Base-by-base conservation (phyloP, 2,113 vertebrate species). In the Chunga burmeisteri region DNA sequence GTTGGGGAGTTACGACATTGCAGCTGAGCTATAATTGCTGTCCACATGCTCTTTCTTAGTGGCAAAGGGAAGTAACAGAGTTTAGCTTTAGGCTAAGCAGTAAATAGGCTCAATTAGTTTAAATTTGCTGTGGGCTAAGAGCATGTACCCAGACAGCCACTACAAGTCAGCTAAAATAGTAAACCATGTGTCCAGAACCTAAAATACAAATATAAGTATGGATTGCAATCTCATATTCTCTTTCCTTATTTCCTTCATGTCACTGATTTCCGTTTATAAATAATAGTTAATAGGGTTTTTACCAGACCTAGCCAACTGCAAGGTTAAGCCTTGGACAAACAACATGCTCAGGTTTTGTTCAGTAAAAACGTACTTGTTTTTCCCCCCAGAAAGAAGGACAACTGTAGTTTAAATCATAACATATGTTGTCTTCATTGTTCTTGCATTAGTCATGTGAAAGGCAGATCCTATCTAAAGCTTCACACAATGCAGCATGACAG, bases 371-470 rank as follows among this genome's bases (percentile, higher is more conserved):
- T 66, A 47, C 32, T 81, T 58, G 32, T 16, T 86, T 66, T 81
- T 61, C 44, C 36, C n/a, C 23, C 34, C 4, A 58, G 59, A 84
- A 95, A 75, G 85, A 63, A 86, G 21, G 53, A 93, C 73, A 95
- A 94, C 71, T 94, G 42, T 59, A 56, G 66, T 91, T 97, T 95
- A 96, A 95, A 80, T 74, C 83, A 82, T 87, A 97, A 80, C 94
- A 93, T 94, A 93, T 91, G 93, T 77, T 92, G 73, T 82, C 83
- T 96, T 82, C 91, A 65, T 96, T 96, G 86, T 73, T 96, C 61
- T 89, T 93, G 90, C 61, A 89, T 95, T 96, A 95, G 93, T 96
- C 93, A 96, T 93, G 91, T 96, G 62, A 90, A 95, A 96, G 21
- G 86, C 91, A 82, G 65, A 66, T 85, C 89, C 91, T 77, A 85